phyloP scores from a whole-genome alignment of 2,797 vertebrate species.

The Telmatherina bonti region DNA sequence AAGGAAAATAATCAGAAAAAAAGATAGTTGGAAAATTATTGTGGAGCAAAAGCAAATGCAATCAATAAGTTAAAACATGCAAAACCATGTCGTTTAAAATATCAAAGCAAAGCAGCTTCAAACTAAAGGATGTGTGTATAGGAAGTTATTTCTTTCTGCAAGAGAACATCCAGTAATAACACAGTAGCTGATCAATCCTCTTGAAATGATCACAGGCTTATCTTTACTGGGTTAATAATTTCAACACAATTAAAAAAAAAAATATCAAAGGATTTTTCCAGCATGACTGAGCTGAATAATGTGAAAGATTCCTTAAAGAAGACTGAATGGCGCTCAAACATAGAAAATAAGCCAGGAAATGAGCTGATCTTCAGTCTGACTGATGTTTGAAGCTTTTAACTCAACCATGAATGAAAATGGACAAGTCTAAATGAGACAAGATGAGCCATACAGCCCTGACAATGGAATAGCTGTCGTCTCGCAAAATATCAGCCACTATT shows the following conservation, averaged over 20 bases:
- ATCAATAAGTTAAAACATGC: constrained; percentile 22
- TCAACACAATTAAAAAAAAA: constrained; percentile 6
- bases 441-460: constrained; percentile 34
- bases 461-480: not conserved
- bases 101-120: not conserved
- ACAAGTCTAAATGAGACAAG: constrained; percentile 55
- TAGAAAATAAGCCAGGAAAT: constrained; percentile 10
- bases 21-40: not conserved
- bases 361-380: constrained; percentile 22
- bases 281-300: not conserved
- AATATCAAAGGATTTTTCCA: not conserved
- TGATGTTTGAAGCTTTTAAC: constrained; percentile 29
- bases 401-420: constrained; percentile 26
- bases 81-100: constrained; percentile 8
- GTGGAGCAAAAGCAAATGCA: constrained; percentile 8
- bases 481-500: not conserved
- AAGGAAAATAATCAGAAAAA: not conserved
- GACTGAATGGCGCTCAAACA: constrained; percentile 35
- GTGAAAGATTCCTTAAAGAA: constrained; percentile 22
- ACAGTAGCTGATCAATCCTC: constrained; percentile 7
- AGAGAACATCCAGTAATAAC: constrained; percentile 18
- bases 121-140: not conserved
- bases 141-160: constrained; percentile 5
- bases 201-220: constrained; percentile 4
- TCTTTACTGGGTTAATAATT: constrained; percentile 8